A percentile compares a stretch with the other conserved stretches of the same genome.
phyloP scores from a whole-genome alignment of 2,113 vertebrate species.

The Rostratula benghalensis region DNA sequence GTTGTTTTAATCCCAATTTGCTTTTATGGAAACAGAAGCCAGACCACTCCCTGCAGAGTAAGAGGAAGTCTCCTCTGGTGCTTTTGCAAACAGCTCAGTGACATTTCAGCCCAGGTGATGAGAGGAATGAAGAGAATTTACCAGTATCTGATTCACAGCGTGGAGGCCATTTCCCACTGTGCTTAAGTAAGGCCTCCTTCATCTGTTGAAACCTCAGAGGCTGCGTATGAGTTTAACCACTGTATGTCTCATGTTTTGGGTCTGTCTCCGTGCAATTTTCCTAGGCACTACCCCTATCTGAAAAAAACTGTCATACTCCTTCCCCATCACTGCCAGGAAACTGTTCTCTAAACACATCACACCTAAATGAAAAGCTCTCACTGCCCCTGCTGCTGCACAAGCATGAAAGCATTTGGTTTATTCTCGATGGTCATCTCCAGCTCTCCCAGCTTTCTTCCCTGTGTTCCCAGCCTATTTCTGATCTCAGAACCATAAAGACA shows the following conservation, averaged over 20 bases:
- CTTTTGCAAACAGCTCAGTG: background rate
- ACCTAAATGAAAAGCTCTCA: background rate
- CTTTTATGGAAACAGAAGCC: background rate
- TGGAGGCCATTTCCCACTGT: background rate
- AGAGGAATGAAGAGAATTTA: background rate
- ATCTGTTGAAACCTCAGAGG: background rate
- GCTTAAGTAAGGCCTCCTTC: background rate
- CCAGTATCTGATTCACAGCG: background rate
- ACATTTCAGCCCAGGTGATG: background rate
- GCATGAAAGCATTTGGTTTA: background rate
- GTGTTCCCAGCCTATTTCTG: background rate
- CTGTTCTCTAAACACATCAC: background rate
- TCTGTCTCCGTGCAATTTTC: background rate
- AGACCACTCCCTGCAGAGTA: background rate
- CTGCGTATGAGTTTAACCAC: background rate
- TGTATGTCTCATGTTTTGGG: background rate
- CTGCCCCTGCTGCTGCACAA: fast-evolving
- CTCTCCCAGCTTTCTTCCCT: background rate
- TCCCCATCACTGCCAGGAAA: background rate
- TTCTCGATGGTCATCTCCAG: background rate
- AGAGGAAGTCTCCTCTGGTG: background rate
- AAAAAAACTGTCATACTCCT: background rate
- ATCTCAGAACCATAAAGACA: background rate
- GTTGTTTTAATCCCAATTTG: background rate
- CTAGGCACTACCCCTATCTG: fast-evolving